A percentile compares a stretch with the other conserved stretches of the same genome.
Evolutionary conservation across 2,113 vertebrate genomes (phyloP).

Genomic region (Ceyx margarethae): DNA sequence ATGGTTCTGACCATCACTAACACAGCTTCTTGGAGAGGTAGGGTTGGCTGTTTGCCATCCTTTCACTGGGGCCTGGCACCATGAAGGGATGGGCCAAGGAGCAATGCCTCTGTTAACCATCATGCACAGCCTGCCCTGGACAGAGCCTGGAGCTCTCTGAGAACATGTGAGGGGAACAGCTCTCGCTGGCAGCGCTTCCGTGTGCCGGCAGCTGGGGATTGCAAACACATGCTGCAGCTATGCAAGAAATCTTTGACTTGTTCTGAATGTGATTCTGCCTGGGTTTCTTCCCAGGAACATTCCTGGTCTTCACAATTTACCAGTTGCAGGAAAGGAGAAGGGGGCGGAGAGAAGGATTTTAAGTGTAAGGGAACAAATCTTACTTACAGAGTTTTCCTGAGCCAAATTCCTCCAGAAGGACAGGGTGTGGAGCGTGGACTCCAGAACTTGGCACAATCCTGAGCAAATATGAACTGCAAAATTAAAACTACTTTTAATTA

Average conservation of each 20-base stretch:
- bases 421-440: conserved; percentile 29
- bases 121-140: neutral
- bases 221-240: conserved; percentile 69
- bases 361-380: conserved; percentile 27
- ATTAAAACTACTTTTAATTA: conserved; percentile 52
- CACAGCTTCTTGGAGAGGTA: neutral
- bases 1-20: neutral
- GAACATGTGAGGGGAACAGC: conserved; percentile 50
- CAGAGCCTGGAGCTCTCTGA: conserved; percentile 15
- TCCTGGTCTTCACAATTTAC: conserved; percentile 57
- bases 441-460: conserved; percentile 3
- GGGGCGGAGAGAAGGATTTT: neutral
- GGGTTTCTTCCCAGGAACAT: conserved; percentile 69
- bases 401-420: conserved; percentile 49
- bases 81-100: neutral
- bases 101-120: neutral
- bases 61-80: neutral
- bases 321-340: conserved; percentile 49
- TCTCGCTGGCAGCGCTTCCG: conserved; percentile 4
- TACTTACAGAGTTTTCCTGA: neutral
- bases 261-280: conserved; percentile 61
- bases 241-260: conserved; percentile 66
- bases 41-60: neutral
- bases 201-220: conserved; percentile 17
- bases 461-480: conserved; percentile 5